These are phyloP conservation scores for Cyclophora punctaria DNA, from an alignment of 2,888 invertebrate genomes.

Conservation along the genomic window DNA sequence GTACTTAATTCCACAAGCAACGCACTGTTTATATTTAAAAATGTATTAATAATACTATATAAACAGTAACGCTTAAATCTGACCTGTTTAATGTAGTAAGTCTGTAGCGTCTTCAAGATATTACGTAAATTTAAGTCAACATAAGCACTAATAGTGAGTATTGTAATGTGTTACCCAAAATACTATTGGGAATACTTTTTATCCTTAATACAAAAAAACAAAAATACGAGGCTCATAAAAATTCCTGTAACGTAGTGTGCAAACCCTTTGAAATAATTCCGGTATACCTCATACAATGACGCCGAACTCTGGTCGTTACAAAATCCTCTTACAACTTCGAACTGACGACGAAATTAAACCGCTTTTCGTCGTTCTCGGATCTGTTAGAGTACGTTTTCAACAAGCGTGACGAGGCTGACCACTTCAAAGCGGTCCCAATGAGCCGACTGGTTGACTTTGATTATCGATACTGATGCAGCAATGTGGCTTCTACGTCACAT, in stretches of 20 bases:
- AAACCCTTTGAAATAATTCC: conserved; percentile 4
- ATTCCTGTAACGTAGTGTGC: neutral
- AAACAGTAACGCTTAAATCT: too few species aligned
- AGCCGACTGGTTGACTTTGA: neutral
- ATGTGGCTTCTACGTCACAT: too few species aligned
- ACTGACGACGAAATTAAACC: conserved; percentile 38
- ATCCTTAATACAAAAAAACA: neutral
- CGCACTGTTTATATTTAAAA: too few species aligned
- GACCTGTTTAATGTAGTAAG: too few species aligned
- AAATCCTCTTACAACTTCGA: conserved; percentile 44
- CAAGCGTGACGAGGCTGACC: conserved; percentile 24
- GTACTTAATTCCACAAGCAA: too few species aligned
- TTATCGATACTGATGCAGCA: too few species aligned
- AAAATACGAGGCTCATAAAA: conserved; percentile 1
- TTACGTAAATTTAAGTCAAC: too few species aligned
- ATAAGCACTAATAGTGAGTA: too few species aligned
- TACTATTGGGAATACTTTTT: too few species aligned
- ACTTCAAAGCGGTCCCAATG: conserved; percentile 24
- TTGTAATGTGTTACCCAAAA: too few species aligned
- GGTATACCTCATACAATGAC: conserved; percentile 7
- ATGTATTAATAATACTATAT: too few species aligned
- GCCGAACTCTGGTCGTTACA: conserved; percentile 24
- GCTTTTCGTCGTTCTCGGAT: conserved; percentile 31
- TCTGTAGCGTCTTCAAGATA: too few species aligned
- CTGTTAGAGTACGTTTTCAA: conserved; percentile 30